Evolutionary conservation across 1,140 invertebrate species (phyloP).

Genomic region (Pseudoatta argentina): DNA sequence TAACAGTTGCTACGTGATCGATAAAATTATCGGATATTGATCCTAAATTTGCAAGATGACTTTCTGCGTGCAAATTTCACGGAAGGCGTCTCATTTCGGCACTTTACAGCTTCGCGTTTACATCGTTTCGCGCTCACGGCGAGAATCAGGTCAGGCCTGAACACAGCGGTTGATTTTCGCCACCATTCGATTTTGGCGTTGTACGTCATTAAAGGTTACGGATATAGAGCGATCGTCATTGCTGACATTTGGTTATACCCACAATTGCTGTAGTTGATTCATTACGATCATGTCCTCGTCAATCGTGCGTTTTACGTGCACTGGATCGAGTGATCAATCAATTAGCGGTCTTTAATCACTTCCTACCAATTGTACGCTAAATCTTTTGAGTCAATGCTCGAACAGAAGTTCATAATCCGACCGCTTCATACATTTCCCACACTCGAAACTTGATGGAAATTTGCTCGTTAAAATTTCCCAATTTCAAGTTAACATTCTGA

Average conservation of each 20-base stretch:
- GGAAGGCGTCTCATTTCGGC: conserved; percentile 37
- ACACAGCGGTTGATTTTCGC: conserved; percentile 53
- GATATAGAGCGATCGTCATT: conserved; percentile 58
- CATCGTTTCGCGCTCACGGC: conserved; percentile 59
- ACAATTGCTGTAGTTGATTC: conserved; percentile 7
- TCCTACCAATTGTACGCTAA: conserved; percentile 1
- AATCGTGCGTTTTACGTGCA: not conserved
- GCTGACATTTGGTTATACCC: conserved; percentile 16
- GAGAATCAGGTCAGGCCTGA: conserved; percentile 66
- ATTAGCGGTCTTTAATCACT: conserved; percentile 36
- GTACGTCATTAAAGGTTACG: conserved; percentile 67
- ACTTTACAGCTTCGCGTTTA: conserved; percentile 62
- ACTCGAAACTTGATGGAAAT: not conserved
- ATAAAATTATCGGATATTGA: conserved; percentile 27
- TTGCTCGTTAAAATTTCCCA: not conserved
- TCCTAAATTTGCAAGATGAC: conserved; percentile 35
- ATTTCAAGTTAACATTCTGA: not conserved
- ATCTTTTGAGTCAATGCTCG: conserved; percentile 16
- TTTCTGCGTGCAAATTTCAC: conserved; percentile 35
- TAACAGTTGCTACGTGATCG: conserved; percentile 13
- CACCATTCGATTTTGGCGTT: conserved; percentile 69
- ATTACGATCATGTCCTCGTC: conserved; percentile 19
- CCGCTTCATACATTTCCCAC: not conserved
- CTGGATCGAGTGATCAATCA: conserved; percentile 28
- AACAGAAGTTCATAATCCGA: not conserved